phyloP scores from a whole-genome alignment of 2,888 invertebrate genomes.

The Merodon equestris region DNA sequence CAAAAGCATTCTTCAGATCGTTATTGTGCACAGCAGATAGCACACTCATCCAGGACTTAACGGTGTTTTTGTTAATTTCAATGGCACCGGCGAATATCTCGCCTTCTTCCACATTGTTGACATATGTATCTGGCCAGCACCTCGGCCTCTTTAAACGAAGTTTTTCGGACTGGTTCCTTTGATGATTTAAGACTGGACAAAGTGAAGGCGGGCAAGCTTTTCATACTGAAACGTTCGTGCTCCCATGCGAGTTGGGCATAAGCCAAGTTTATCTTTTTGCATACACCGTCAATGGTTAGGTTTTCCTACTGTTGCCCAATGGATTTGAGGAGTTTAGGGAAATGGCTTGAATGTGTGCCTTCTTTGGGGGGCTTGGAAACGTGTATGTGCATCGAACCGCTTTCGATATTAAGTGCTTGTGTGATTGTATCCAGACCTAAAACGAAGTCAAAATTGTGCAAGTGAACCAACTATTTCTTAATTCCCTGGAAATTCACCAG shows the following conservation, averaged over 20 bases:
- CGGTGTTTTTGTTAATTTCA: constrained; percentile 86
- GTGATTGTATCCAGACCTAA: constrained; percentile 93
- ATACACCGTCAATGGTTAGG: constrained; percentile 84
- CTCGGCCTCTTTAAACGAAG: constrained; percentile 82
- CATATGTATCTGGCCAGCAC: constrained; percentile 89
- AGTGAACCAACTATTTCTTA: constrained; percentile 93
- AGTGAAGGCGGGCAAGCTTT: constrained; percentile 94
- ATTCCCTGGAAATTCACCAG: constrained; percentile 95
- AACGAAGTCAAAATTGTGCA: constrained; percentile 92
- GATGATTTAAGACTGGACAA: constrained; percentile 85
- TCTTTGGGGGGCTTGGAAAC: constrained; percentile 97
- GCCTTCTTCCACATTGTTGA: constrained; percentile 85
- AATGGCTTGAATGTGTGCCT: constrained; percentile 86
- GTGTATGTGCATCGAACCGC: constrained; percentile 86
- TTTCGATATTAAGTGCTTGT: constrained; percentile 79
- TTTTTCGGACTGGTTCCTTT: constrained; percentile 75
- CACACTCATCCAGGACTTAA: constrained; percentile 88
- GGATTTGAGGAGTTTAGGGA: constrained; percentile 83
- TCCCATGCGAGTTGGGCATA: constrained; percentile 97
- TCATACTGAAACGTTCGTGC: constrained; percentile 96
- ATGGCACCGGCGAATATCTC: constrained; percentile 86
- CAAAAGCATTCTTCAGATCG: constrained; percentile 85
- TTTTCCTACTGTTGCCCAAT: constrained; percentile 80
- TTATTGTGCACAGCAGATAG: constrained; percentile 85
- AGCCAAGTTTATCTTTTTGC: constrained; percentile 98